Conservation (phyloP, 2,113 vertebrate species). For the Dromaius novaehollandiae region DNA sequence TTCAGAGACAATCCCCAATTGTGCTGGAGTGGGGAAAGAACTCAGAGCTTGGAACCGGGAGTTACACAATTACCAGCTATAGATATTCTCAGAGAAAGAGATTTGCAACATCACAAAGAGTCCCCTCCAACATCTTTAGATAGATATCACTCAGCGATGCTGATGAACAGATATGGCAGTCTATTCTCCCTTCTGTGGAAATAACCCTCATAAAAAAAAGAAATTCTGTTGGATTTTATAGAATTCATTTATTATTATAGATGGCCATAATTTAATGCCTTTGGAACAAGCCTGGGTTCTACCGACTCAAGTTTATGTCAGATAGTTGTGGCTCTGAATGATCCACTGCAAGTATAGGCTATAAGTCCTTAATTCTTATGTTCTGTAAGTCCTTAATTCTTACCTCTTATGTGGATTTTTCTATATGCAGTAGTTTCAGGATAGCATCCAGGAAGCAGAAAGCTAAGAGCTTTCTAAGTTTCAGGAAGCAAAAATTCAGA, state of each 20-base stretch:
- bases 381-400: background rate
- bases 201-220: background rate
- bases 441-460: background rate
- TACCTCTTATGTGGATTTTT: background rate
- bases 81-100: background rate
- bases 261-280: background rate
- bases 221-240: background rate
- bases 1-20: background rate
- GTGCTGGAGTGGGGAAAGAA: background rate
- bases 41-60: background rate
- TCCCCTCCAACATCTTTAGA: background rate
- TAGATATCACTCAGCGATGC: background rate
- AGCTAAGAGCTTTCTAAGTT: background rate
- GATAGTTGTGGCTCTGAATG: background rate
- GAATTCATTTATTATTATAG: background rate
- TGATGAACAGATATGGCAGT: background rate
- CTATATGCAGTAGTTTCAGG: background rate
- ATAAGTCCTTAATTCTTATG: background rate
- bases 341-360: background rate
- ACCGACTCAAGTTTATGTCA: background rate
- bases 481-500: background rate
- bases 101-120: background rate
- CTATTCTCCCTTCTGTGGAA: background rate
- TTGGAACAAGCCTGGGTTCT: background rate
- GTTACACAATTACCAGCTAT: background rate